Percentiles rank a stretch among this genome's conserved stretches.
phyloP scores from a whole-genome alignment of 2,888 invertebrate genomes.

The Drosophila engyochracea region DNA sequence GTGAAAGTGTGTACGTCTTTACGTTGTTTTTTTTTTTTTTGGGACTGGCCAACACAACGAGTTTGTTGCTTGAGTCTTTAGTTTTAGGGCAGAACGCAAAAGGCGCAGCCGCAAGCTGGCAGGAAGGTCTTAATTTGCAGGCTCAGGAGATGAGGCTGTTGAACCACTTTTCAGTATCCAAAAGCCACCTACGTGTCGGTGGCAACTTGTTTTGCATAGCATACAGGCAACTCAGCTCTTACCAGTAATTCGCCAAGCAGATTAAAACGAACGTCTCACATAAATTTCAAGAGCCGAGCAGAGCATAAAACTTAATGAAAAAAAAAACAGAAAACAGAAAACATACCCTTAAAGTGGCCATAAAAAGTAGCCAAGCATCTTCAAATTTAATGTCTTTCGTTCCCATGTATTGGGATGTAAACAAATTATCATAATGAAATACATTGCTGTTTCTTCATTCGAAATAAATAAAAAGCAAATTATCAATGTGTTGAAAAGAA shows the following conservation, averaged over 20 bases:
- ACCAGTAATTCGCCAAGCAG: constrained; percentile 25
- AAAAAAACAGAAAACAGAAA: not conserved
- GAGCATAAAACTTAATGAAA: constrained; percentile 4
- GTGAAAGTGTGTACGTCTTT: constrained; percentile 58
- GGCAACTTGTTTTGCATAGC: constrained; percentile 62
- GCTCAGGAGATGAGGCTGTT: constrained; percentile 48
- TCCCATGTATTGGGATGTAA: not conserved
- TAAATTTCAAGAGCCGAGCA: constrained; percentile 37
- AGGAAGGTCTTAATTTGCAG: constrained; percentile 55
- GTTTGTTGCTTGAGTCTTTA: constrained; percentile 69
- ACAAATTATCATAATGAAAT: not conserved
- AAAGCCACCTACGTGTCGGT: constrained; percentile 59
- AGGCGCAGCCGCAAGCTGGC: constrained; percentile 9
- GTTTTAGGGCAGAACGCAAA: constrained; percentile 28
- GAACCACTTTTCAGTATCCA: constrained; percentile 64
- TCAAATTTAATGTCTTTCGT: not conserved
- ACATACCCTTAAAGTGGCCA: not conserved
- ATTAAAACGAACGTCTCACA: constrained; percentile 23
- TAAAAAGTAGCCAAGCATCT: not conserved
- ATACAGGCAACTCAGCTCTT: constrained; percentile 6
- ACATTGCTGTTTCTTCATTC: not conserved
- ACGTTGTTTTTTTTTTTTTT: not conserved
- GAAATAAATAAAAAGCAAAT: not conserved
- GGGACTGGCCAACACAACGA: constrained; percentile 8
- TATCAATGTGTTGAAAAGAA: not conserved